Evolutionary conservation across 2,888 invertebrate species (phyloP).

Genomic region (Stenichneumon culpator): DNA sequence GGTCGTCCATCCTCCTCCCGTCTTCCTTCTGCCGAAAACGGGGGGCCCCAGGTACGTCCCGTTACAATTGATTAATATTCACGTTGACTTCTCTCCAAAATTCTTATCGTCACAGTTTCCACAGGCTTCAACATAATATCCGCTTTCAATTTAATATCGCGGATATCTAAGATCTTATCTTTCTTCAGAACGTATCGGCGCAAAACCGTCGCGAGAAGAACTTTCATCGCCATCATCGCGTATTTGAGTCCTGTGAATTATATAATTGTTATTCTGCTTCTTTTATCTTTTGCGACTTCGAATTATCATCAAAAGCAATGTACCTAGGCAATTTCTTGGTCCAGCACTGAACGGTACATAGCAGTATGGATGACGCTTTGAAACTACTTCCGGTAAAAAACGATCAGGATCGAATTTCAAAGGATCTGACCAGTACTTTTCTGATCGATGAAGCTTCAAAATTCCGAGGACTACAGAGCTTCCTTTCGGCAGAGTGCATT

Average conservation of each 20-base stretch:
- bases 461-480: conserved; percentile 70
- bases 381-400: conserved; percentile 76
- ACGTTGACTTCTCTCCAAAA: conserved; percentile 57
- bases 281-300: conserved; percentile 21
- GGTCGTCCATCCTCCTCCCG: too few species aligned
- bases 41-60: too few species aligned
- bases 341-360: conserved; percentile 77
- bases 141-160: conserved; percentile 71
- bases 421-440: conserved; percentile 75
- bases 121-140: conserved; percentile 73
- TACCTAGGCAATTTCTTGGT: conserved; percentile 75
- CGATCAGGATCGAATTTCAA: conserved; percentile 77
- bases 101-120: conserved; percentile 69
- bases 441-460: conserved; percentile 70
- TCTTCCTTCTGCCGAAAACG: too few species aligned
- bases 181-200: conserved; percentile 79
- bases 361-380: conserved; percentile 73
- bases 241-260: conserved; percentile 82
- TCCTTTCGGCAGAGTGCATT: conserved; percentile 72
- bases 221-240: conserved; percentile 85
- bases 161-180: conserved; percentile 66
- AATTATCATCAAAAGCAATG: neutral
- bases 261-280: neutral
- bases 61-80: neutral
- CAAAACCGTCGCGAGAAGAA: conserved; percentile 81